Conservation (phyloP, 2,888 invertebrate species). For the Selenia dentaria region DNA sequence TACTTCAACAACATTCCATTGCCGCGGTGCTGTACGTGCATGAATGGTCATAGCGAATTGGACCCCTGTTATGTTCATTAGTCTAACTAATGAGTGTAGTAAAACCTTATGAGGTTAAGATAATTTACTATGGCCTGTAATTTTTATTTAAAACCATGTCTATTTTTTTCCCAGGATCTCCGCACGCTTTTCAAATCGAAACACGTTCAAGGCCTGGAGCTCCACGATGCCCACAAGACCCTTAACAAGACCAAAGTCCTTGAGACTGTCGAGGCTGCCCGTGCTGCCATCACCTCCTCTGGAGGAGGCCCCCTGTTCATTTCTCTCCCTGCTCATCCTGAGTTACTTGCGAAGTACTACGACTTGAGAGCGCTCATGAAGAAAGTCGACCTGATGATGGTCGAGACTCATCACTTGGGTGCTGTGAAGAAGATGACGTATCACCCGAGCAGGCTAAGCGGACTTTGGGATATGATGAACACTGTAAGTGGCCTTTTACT, state of each 20-base stretch:
- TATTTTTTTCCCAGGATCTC: constrained; percentile 72
- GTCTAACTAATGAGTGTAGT: too few relatives aligned
- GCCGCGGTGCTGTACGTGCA: too few relatives aligned
- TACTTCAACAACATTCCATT: too few relatives aligned
- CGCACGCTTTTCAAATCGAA: constrained; percentile 81
- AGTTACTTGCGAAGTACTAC: constrained; percentile 88
- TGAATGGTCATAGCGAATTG: too few relatives aligned
- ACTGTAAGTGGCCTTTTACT: constrained; percentile 78
- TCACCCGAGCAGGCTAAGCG: constrained; percentile 90
- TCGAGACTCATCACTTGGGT: constrained; percentile 88
- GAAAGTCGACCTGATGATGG: constrained; percentile 87
- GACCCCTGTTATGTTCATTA: too few relatives aligned
- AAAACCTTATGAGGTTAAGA: too few relatives aligned
- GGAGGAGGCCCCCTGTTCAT: constrained; percentile 83
- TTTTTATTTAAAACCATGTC: too few relatives aligned
- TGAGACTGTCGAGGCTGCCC: constrained; percentile 71
- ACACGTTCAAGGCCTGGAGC: constrained; percentile 83
- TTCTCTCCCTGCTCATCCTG: constrained; percentile 86
- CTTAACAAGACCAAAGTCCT: constrained; percentile 79
- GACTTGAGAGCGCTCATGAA: constrained; percentile 87
- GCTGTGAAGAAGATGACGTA: constrained; percentile 88
- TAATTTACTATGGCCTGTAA: too few relatives aligned
- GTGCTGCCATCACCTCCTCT: constrained; percentile 71
- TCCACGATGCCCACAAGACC: constrained; percentile 80
- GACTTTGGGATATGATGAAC: constrained; percentile 91